Conservation (phyloP, 2,113 vertebrate genomes). For the Eubucco bourcierii region DNA sequence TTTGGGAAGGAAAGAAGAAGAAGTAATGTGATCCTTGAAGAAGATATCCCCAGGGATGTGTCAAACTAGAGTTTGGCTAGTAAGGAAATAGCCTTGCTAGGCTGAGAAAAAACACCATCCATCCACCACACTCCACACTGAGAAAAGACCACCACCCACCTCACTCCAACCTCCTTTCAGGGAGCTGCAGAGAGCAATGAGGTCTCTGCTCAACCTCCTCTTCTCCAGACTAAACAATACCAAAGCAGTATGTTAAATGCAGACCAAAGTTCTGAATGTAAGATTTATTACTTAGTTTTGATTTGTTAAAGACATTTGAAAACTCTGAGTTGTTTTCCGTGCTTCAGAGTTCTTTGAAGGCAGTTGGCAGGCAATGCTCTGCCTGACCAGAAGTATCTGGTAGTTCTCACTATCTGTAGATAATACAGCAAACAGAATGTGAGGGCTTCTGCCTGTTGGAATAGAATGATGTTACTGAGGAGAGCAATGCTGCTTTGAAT, state of each 20-base stretch:
- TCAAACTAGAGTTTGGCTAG: background rate
- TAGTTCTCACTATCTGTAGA: background rate
- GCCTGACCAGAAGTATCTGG: background rate
- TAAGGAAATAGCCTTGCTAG: background rate
- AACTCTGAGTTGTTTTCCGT: background rate
- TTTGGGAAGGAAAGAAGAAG: background rate
- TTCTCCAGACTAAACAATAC: background rate
- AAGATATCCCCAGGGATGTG: background rate
- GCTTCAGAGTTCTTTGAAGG: background rate
- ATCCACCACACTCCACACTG: too few species aligned
- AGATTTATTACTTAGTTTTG: background rate
- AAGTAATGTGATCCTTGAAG: background rate
- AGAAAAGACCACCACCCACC: too few species aligned
- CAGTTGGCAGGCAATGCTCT: background rate
- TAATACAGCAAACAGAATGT: background rate
- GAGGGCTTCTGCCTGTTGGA: background rate
- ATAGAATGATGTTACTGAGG: background rate
- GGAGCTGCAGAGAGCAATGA: too few species aligned
- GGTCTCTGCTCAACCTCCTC: too few species aligned
- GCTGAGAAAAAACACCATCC: background rate
- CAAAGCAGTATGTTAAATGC: background rate
- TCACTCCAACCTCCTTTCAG: too few species aligned
- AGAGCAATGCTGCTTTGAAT: background rate
- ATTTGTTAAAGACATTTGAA: background rate
- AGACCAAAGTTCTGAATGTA: background rate